Base-by-base conservation (phyloP, 2,113 vertebrate species). In the Lagopus muta region DNA sequence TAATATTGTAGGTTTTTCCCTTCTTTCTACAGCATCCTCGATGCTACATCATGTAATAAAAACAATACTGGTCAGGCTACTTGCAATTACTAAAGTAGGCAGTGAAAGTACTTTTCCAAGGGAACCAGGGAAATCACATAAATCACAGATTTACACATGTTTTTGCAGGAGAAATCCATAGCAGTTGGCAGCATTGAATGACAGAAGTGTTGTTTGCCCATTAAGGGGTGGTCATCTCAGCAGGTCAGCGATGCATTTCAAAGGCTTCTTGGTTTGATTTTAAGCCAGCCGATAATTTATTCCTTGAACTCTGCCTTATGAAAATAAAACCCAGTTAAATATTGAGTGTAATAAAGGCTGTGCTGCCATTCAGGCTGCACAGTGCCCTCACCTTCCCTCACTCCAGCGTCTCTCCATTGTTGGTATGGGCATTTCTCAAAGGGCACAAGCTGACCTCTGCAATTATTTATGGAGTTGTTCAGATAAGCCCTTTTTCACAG, bases 401-500 rank as follows among this genome's bases (percentile, higher is more conserved):
- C 55, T 79, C 45, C 77, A 86, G 61, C 57, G 83, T 86, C 92
- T 79, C 48, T 89, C 64, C 72, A 42, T 93, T 92, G 81, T 69
- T 92, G 83, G 65, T 58, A 86, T 92, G 62, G 83, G 65, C 66
- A 52, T 90, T 92, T 67, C 71, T 90, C 7, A 4, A 4, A 66
- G 62, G 69, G 54, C 82, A 81, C 61, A 62, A 76, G 14, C 48
- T 92, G 83, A 94, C 87, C 87, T 89, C 80, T 1, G 11, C 1
- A 10, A 52, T 91, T 79, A 72, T 83, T 93, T 93, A 48, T 50
- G 48, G 52, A 3, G 15, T 67, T 67, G 79, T 66, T 88, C 91
- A 95, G 94, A 87, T 89, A 97, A 93, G 87, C 38, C n/a, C 13
- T 94, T 95, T 83, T 94, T 92, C 86, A 91, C 74, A 82, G 85